These are phyloP conservation scores for Epicampocera succincta DNA, from an alignment of 2,888 invertebrate genomes.

Conservation along the genomic window DNA sequence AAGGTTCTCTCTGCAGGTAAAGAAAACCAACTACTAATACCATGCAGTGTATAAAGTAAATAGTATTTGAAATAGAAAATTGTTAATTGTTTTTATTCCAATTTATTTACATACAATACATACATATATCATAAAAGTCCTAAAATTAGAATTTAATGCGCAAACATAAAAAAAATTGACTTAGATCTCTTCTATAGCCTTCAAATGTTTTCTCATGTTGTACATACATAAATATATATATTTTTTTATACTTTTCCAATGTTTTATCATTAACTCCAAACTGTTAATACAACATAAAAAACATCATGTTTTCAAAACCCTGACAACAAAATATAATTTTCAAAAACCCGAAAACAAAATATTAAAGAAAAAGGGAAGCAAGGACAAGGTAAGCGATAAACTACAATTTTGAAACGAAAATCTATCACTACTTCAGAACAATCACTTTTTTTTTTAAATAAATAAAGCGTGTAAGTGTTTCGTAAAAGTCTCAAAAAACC, in stretches of 20 bases:
- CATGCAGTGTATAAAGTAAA: slow-evolving; percentile 15
- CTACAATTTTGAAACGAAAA: slow-evolving; percentile 28
- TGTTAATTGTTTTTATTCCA: slow-evolving; percentile 36
- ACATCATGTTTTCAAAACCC: slow-evolving; percentile 71
- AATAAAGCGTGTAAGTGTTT: slow-evolving; percentile 18
- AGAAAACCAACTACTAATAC: not conserved
- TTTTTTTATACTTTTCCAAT: slow-evolving; percentile 63
- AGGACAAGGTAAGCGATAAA: slow-evolving; percentile 88
- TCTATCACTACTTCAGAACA: slow-evolving; percentile 15
- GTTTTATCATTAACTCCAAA: slow-evolving; percentile 60
- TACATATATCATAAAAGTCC: slow-evolving; percentile 7
- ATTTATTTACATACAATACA: not conserved
- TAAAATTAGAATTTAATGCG: slow-evolving; percentile 20
- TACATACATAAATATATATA: too few species aligned
- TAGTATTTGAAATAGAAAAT: slow-evolving; percentile 17
- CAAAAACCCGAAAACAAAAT: slow-evolving; percentile 55
- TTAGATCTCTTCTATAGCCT: slow-evolving; percentile 1
- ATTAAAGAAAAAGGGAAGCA: slow-evolving; percentile 91
- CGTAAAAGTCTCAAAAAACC: not conserved
- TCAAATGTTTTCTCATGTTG: slow-evolving; percentile 48
- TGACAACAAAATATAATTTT: slow-evolving; percentile 60
- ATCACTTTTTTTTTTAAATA: slow-evolving; percentile 10
- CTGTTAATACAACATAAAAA: slow-evolving; percentile 47
- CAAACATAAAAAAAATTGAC: slow-evolving; percentile 16
- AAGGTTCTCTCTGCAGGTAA: slow-evolving; percentile 93